phyloP scores from a whole-genome alignment of 1,140 invertebrate genomes.

The Octopus bimaculoides region DNA sequence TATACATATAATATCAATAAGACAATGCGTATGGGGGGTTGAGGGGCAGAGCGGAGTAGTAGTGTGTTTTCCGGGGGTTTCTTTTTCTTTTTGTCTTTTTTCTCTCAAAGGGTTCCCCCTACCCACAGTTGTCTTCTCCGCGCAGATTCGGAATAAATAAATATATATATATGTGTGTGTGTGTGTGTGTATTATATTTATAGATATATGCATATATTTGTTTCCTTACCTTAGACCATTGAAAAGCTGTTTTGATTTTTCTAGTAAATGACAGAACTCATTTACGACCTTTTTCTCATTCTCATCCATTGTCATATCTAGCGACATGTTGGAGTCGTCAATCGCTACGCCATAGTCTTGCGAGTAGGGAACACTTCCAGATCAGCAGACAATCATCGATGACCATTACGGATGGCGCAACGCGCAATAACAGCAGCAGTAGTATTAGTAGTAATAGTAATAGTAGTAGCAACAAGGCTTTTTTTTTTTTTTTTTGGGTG shows the following conservation, averaged over 20 bases:
- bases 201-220: no score
- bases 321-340: constrained; percentile 37
- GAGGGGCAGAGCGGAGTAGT: no score
- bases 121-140: no score
- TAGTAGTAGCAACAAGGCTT: no score
- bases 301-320: constrained; percentile 48
- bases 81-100: no score
- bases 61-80: no score
- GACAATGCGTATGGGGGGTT: no score
- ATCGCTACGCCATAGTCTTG: constrained; percentile 10
- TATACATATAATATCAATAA: no score
- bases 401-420: constrained; percentile 3
- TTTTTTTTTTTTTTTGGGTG: no score
- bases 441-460: no score
- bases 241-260: constrained; percentile 97
- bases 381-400: constrained; percentile 51
- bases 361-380: neutral
- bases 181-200: neutral
- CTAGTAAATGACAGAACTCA: constrained; percentile 93
- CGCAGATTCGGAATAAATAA: no score
- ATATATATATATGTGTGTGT: neutral
- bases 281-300: constrained; percentile 87
- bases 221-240: constrained; percentile 80
- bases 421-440: neutral
- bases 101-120: no score